Percentiles rank a stretch among this genome's conserved stretches.
These are phyloP conservation scores for Limanda limanda DNA, from an alignment of 2,113 vertebrate species.

Conservation along the genomic window DNA sequence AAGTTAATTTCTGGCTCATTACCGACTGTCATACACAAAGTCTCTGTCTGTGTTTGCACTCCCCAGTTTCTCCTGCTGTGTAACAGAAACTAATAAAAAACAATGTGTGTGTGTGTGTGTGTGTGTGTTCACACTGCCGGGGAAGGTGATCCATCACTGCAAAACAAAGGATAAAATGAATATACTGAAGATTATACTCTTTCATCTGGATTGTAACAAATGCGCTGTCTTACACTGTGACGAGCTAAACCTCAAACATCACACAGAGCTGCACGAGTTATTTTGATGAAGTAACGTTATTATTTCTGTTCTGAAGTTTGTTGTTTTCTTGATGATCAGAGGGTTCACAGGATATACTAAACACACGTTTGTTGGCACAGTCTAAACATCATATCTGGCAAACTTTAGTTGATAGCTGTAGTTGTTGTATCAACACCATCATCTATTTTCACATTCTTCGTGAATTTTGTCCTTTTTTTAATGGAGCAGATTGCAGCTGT, in stretches of 20 bases:
- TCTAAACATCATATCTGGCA: too few relatives aligned
- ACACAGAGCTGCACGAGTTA: neutral
- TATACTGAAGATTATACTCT: neutral
- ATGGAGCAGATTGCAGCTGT: too few relatives aligned
- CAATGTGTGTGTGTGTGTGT: neutral
- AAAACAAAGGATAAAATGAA: slow-evolving; percentile 1
- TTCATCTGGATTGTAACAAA: neutral
- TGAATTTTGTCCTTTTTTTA: too few relatives aligned
- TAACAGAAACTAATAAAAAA: slow-evolving; percentile 25
- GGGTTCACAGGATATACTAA: too few relatives aligned
- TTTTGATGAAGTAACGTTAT: neutral
- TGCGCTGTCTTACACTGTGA: neutral
- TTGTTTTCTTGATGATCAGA: too few relatives aligned
- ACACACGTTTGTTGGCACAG: neutral
- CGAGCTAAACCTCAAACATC: neutral
- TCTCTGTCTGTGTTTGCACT: slow-evolving; percentile 15
- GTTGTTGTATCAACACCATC: too few relatives aligned
- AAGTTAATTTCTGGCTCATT: neutral
- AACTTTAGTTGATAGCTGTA: too few relatives aligned
- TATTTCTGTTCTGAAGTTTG: too few relatives aligned
- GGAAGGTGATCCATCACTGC: slow-evolving; percentile 18
- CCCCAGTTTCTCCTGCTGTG: neutral
- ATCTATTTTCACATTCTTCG: too few relatives aligned
- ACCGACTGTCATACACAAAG: slow-evolving; percentile 3
- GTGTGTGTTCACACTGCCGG: neutral